Base-by-base conservation (phyloP, 2,888 invertebrate species). In the Gnatocerus cornutus region DNA sequence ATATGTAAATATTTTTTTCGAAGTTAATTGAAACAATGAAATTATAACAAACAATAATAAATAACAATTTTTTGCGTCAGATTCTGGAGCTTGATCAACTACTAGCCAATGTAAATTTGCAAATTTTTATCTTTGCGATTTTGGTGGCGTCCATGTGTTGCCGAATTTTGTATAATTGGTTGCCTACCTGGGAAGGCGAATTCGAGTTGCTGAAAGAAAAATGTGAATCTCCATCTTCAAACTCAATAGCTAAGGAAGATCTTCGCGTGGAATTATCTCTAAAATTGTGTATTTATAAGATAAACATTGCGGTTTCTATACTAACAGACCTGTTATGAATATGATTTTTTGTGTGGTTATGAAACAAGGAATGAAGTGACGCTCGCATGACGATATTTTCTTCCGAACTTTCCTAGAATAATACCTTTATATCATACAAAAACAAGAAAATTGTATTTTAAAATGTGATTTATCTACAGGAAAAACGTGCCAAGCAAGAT, bases 191-290 rank as follows among this genome's bases (percentile, higher is more conserved):
- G 67, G 87, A 83, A n/a, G 93, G 92, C 16, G 93, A 93, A 81
- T 91, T 92, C 41, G 92, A 90, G 80, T 92, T 93, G 80, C 93
- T 93, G 80, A 91, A 93, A 0, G 93, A 93, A 81, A 91, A 92
- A 74, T 93, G 88, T 29, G 93, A 93, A 83, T 93, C 93, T 0
- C 89, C 89, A 75, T 92, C 91, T 72, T 92, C 91, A 46, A 89
- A 88, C 79, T 90, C 90, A 0, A 77, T 73, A 68, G 81, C 82
- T 71, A 82, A 77, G 37, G 83, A 84, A 53, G 81, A 81, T 81
- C 87, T 88, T 80, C 88, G 84, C 61, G 84, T 85, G 84, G 86
- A 80, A 85, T 86, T 86, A 45, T 78, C 79, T 53, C 88, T 87
- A 81, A 0, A 82, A 76, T 30, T 12, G 3, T n/a, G n/a, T n/a